Base-by-base conservation (phyloP, 1,140 invertebrate species). In the Trichomalopsis sarcophagae region DNA sequence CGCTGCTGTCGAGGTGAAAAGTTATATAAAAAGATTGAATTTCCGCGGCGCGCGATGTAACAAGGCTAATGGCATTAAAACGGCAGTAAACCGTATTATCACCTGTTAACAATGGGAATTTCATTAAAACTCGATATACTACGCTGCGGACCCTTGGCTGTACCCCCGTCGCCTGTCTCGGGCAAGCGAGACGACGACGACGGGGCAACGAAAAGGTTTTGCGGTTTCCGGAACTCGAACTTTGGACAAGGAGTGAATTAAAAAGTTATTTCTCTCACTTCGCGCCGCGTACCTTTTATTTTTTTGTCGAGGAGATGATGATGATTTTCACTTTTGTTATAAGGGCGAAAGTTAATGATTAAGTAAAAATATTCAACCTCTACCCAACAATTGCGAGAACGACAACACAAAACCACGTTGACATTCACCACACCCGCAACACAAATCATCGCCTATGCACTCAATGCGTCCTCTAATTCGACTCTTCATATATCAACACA, bases 61-160 rank as follows among this genome's bases (percentile, higher is more conserved):
- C 55, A 74, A 55, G 40, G 69, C 30, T 80, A 80, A 62, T 84
- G 79, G 2, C 47, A 74, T 81, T 81, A 85, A 21, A 76, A n/a
- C 33, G 68, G 73, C 10, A 17, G 79, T 76, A 76, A 84, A 85
- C 23, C 81, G 47, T 76, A 85, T 85, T 85, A 85, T 81, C 84
- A 55, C 79, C 78, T 36, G 80, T 76, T 81, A 81, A 81, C 40
- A 76, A 76, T 23, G 71, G 68, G 79, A 85, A 85, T 85, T 85
- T 68, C 79, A 81, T 81, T 85, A 85, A 85, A 85, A 76, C 84
- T 85, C 84, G 78, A 76, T 81, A 81, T 50, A 44, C 40, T 44
- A 44, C 75, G 21, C 21, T 62, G 13, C 10, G 10, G 3, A 62
- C 6, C 1, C 40, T 10, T 10, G 55, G 7, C 14, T n/a, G n/a